Evolutionary conservation across 2,113 vertebrate genomes (phyloP).

Genomic region (Psammodynastes pulverulentus): DNA sequence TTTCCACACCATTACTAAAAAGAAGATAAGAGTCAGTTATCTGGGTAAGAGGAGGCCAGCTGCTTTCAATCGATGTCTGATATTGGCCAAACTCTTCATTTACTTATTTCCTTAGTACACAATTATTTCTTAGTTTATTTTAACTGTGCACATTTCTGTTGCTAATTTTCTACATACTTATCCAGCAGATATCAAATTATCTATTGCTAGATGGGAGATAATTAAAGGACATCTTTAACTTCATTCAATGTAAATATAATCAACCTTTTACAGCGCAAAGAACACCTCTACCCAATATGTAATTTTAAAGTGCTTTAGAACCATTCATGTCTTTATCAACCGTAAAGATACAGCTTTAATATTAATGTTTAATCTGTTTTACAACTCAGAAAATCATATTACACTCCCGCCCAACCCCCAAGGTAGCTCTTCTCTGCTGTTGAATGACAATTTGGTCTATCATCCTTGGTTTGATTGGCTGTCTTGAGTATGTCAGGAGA

Average conservation of each 20-base stretch:
- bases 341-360: slow-evolving; percentile 44
- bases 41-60: background rate
- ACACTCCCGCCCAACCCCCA: slow-evolving; percentile 33
- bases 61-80: background rate
- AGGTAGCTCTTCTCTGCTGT: background rate
- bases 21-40: background rate
- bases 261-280: slow-evolving; percentile 50
- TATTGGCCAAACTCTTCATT: background rate
- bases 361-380: slow-evolving; percentile 53
- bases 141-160: slow-evolving; percentile 21
- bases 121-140: slow-evolving; percentile 25
- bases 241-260: slow-evolving; percentile 43
- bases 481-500: background rate
- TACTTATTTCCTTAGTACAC: background rate
- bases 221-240: slow-evolving; percentile 32
- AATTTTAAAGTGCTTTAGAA: slow-evolving; percentile 44
- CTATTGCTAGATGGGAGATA: background rate
- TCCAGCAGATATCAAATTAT: background rate
- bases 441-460: background rate
- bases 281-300: slow-evolving; percentile 29
- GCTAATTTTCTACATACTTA: background rate
- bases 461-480: background rate
- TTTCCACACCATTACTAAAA: background rate
- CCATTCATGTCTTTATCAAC: slow-evolving; percentile 48
- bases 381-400: slow-evolving; percentile 64